Conservation (phyloP, 1,140 invertebrate genomes). For the Trichonephila clavata region DNA sequence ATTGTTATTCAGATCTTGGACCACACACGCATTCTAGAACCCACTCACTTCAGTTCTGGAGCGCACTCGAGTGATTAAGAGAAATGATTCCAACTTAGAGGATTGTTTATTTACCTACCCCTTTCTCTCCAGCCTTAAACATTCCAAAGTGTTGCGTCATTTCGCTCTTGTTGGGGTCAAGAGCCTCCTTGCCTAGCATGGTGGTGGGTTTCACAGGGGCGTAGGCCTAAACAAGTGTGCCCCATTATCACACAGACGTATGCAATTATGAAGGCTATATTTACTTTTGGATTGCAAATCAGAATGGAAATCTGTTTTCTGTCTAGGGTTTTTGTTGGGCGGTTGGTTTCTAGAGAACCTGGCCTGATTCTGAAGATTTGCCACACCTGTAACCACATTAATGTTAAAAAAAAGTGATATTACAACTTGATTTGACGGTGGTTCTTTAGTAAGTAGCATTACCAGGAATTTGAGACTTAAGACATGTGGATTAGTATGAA, state of each 20-base stretch:
- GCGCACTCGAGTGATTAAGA: neutral
- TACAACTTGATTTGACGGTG: neutral
- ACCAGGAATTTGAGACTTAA: no score
- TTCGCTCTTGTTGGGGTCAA: neutral
- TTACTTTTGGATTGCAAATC: neutral
- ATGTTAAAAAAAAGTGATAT: neutral
- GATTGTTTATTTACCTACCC: neutral
- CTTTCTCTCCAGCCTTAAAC: neutral
- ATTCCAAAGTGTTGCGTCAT: neutral
- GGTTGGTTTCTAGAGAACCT: neutral
- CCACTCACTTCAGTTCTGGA: neutral
- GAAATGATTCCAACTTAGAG: neutral
- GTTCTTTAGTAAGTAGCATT: no score
- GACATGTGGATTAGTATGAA: no score
- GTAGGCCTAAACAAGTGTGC: neutral
- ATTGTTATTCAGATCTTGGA: constrained; percentile 24
- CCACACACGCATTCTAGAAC: neutral
- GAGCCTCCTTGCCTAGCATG: neutral
- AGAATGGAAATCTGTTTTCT: neutral
- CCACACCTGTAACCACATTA: neutral
- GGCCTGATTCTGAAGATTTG: neutral
- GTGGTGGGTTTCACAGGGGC: neutral
- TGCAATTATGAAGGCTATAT: neutral
- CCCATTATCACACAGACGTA: neutral
- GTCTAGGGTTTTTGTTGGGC: neutral